phyloP scores from a whole-genome alignment of 2,113 vertebrate genomes.

The Uropsilus gracilis region DNA sequence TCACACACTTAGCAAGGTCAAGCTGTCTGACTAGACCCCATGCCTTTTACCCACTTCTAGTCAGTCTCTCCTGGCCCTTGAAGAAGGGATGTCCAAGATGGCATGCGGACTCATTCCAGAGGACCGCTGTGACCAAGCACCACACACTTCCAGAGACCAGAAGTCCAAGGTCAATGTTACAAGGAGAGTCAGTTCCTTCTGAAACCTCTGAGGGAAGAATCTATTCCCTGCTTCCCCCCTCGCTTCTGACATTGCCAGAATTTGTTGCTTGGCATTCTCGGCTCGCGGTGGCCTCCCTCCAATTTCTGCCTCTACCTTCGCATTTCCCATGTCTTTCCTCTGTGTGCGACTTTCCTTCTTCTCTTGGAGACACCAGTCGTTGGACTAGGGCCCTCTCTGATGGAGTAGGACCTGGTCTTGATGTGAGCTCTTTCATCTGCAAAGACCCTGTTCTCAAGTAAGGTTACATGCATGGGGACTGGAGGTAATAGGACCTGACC shows the following conservation, averaged over 20 bases:
- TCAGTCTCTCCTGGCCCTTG: background rate
- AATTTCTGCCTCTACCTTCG: background rate
- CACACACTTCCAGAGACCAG: background rate
- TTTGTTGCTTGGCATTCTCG: background rate
- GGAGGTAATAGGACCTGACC: background rate
- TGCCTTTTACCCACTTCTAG: background rate
- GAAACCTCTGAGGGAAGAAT: background rate
- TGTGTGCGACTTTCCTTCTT: background rate
- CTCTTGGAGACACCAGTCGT: background rate
- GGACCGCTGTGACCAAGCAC: background rate
- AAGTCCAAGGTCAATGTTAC: background rate
- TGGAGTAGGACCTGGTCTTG: background rate
- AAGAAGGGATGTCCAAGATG: background rate
- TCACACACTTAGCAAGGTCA: background rate
- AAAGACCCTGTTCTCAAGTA: background rate
- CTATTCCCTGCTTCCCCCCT: background rate
- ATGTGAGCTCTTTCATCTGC: background rate
- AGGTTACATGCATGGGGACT: background rate
- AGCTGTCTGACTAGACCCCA: background rate
- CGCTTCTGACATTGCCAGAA: background rate
- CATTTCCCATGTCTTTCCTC: background rate
- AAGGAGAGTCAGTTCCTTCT: background rate
- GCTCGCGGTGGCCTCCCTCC: background rate
- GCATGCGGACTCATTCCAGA: background rate
- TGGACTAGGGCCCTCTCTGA: background rate